Evolutionary conservation across 1,140 invertebrate genomes (phyloP).

Genomic region (Brachionus sp.): DNA sequence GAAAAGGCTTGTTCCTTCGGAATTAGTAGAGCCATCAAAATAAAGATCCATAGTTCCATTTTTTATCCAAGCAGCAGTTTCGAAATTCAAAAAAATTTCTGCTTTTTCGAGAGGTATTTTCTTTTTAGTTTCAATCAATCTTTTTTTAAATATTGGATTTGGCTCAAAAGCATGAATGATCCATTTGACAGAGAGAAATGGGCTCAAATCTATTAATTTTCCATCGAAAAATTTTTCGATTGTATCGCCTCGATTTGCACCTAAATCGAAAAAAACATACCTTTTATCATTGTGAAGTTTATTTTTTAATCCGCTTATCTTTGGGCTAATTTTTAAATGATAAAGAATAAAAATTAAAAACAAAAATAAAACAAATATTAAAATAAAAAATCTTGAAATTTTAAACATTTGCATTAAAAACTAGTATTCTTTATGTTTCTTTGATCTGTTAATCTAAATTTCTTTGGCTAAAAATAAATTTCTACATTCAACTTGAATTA

Average conservation of each 20-base stretch:
- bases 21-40: not conserved
- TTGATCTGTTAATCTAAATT: too few relatives aligned
- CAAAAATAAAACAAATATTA: too few relatives aligned
- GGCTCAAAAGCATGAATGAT: not conserved
- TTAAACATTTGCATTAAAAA: too few relatives aligned
- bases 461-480: too few relatives aligned
- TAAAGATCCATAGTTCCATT: not conserved
- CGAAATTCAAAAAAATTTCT: not conserved
- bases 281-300: not conserved
- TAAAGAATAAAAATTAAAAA: too few relatives aligned
- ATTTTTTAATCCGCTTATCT: too few relatives aligned
- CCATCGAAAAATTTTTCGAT: not conserved
- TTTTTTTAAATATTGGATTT: not conserved
- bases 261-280: not conserved
- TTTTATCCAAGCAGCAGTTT: constrained; percentile 2
- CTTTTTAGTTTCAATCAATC: not conserved
- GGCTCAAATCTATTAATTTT: not conserved
- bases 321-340: too few relatives aligned
- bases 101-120: not conserved
- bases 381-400: too few relatives aligned
- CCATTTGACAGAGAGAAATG: not conserved
- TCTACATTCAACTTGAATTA: too few relatives aligned
- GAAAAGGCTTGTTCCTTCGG: not conserved
- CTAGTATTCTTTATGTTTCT: too few relatives aligned
- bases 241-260: not conserved